Base-by-base conservation (phyloP, 2,797 vertebrate species). In the Odontamblyopus lacepedii region DNA sequence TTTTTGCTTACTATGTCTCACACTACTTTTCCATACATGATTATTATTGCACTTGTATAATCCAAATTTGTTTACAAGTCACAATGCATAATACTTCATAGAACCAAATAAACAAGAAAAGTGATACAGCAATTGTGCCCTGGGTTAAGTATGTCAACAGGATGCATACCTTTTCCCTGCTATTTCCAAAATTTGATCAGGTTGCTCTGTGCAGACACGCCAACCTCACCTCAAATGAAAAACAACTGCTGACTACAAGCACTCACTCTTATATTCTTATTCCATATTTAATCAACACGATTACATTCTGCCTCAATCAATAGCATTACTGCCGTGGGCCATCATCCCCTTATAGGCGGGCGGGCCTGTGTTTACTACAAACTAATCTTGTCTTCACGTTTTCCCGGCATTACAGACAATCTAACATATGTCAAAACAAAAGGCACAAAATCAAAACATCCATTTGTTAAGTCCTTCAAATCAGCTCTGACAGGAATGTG, bases 91-190 rank as follows among this genome's bases (percentile, higher is more conserved):
- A 9, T 32, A 38, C 16, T 35, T n/a, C 30, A 63, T 6, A 15
- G 9, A n/a, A 11, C 61, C 61, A 2, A 62, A 35, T 1, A 12
- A 63, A 63, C 7, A 8, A 32, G 18, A 63, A 62, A 35, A 19
- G 30, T 27, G 27, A 57, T 12, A 73, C 63, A 32, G 78, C 77
- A 74, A 73, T 48, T 50, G 41, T 71, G 70, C 32, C 38, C 16
- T 73, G 69, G 67, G 60, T 32, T 0, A 67, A n/a, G 62, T 5
- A 68, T 23, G 78, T 72, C 63, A 80, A 74, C 77, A 77, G 73
- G 72, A 78, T 82, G 53, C 77, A 19, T 29, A 32, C 69, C 77
- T 83, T 84, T 68, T 77, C 65, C 35, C 69, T 12, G 0, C 27
- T 30, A 19, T 68, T 67, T 60, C 2, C 51, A 62, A 72, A 50